Base-by-base conservation (phyloP, 2,888 invertebrate genomes). In the Lochmaea crataegi region DNA sequence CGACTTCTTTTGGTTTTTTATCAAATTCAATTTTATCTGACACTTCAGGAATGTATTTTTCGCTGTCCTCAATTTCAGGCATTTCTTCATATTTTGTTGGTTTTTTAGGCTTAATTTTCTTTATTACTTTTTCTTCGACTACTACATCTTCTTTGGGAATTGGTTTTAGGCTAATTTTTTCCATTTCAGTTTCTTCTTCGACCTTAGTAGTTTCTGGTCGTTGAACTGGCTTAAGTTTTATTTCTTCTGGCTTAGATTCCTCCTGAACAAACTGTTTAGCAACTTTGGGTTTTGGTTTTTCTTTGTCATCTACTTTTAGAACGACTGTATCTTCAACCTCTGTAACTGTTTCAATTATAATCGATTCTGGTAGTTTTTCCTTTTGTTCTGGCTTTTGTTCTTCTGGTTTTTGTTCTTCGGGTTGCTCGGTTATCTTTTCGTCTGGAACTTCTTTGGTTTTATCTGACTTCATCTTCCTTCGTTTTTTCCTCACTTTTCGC, bases 301-400 rank as follows among this genome's bases (percentile, higher is more conserved):
- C 70, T 72, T 83, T 78, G 67, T 82, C 85, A 58, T 85, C 86
- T 12, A 89, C 85, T 81, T 89, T 90, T 69, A 91, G 84, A 56
- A 90, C 86, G 1, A 90, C 87, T 10, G 89, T 90, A 72, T 91
- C 91, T 84, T 92, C 90, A 72, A 89, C 88, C 74, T 89, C 88
- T 5, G 88, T 89, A 38, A 90, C 82, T 26, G 89, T 89, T 85
- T 92, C 90, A 76, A 91, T 89, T 57, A 88, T 85, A 18, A 89
- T 81, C 73, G 84, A 81, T 68, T 83, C 83, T 10, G 82, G 79
- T 72, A 72, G 51, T 48, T 75, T 56, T 63, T 65, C 45, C 65
- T 76, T 75, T 64, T 88, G 86, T 60, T 87, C 83, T 65, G 80
- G 82, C 73, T 83, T 81, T 79, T 83, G 78, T 86, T 77, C 84